phyloP scores from a whole-genome alignment of 2,113 vertebrate species.

The Ailuropoda melanoleuca region DNA sequence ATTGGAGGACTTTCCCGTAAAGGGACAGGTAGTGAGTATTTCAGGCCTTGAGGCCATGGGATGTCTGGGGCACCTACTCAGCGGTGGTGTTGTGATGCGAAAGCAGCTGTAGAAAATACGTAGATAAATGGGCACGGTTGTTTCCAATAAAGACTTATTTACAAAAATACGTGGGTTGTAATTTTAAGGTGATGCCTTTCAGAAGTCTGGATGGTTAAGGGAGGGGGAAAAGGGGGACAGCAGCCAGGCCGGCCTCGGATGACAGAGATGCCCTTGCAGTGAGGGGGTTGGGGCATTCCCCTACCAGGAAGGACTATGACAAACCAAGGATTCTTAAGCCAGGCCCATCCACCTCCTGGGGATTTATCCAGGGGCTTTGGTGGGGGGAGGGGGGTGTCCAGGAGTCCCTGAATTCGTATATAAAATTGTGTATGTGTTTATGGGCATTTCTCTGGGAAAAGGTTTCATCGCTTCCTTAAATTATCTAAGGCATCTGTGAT shows the following conservation, averaged over 20 bases:
- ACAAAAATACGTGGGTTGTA: background rate
- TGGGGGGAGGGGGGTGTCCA: background rate
- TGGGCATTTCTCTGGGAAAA: background rate
- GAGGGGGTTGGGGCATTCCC: no score
- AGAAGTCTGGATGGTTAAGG: background rate
- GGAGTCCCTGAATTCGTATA: background rate
- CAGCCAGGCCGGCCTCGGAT: background rate
- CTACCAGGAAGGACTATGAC: background rate
- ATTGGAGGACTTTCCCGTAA: background rate
- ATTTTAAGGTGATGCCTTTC: background rate
- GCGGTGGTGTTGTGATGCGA: accelerated
- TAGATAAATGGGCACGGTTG: background rate
- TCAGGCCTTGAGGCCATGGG: background rate
- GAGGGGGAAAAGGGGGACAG: background rate
- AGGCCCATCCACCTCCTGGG: background rate
- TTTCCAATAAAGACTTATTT: background rate
- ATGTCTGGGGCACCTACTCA: background rate
- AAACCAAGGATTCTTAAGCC: background rate
- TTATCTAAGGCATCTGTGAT: background rate
- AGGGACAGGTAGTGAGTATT: background rate
- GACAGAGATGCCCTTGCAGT: background rate
- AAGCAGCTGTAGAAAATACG: background rate
- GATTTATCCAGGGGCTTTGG: background rate
- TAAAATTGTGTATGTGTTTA: background rate
- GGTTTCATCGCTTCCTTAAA: background rate